Evolutionary conservation across 2,113 vertebrate genomes (phyloP), one percentile per base, ranked within the genome.

Genomic region (Oreocharis arfaki): DNA sequence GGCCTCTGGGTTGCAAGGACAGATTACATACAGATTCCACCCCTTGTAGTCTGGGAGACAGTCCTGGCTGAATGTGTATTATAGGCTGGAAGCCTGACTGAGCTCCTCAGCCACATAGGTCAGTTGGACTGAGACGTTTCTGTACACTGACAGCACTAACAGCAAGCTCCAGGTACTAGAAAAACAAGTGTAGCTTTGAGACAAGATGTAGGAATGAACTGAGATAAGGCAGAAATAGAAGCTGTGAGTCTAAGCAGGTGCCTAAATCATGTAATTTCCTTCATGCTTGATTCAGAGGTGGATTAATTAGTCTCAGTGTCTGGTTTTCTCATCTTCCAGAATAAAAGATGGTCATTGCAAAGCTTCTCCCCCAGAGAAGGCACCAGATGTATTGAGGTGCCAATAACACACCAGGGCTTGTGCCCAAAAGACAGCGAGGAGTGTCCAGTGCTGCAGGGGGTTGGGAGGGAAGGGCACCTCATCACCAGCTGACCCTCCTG

Each of bases 401-500:
- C 59, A 44, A 6, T 13, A 50, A 10, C 57, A 56, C 42, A 21
- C 2, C 5, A 12, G 39, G 7, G 3, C 21, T 61, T n/a, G 44
- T 71, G n/a, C 12, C n/a, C 70, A 23, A 49, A 67, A 42, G 57
- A 11, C 32, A 30, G 30, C 0, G 0, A n/a, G 77, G 28, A 68
- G 21, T 1, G 1, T 23, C 9, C 33, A 30, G 46, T 0, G 0
- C 14, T 49, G 33, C 19, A 46, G 46, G 8, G 10, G 32, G 7
- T 3, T 4, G 3, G 13, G 64, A 59, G 44, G 41, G 33, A 71
- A 63, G 24, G 33, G 37, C 42, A 70, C 16, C 39, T 65, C 39
- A 26, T 23, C 1, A 1, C 56, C 46, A 21, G 57, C 11, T 30
- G 24, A 89, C 20, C 35, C 27, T 83, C 44, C 47, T 7, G 7